These are phyloP conservation scores for Carcinoscorpius rotundicauda DNA, from an alignment of 1,140 invertebrate genomes.

Conservation along the genomic window DNA sequence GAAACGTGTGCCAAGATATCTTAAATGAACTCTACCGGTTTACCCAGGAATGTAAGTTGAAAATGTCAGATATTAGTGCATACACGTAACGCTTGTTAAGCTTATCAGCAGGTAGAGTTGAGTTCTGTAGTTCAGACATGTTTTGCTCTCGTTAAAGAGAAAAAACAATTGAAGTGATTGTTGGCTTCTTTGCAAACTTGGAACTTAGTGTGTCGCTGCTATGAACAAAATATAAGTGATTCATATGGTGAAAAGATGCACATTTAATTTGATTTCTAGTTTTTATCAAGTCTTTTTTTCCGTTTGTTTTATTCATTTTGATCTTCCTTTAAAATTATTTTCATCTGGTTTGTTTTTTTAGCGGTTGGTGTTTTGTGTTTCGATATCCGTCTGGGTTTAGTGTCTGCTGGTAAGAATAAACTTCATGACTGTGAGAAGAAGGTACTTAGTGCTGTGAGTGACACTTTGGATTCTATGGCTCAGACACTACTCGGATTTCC, in stretches of 20 bases:
- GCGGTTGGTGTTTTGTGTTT: slow-evolving; percentile 14
- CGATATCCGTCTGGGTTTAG: slow-evolving; percentile 6
- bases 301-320: not conserved
- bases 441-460: slow-evolving; percentile 5
- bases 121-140: too few relatives aligned
- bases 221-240: too few relatives aligned
- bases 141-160: too few relatives aligned
- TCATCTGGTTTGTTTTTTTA: not conserved
- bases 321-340: not conserved
- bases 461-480: slow-evolving; percentile 15
- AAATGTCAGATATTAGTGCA: not conserved
- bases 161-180: too few relatives aligned
- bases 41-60: slow-evolving; percentile 59
- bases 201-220: too few relatives aligned
- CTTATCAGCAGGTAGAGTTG: too few relatives aligned
- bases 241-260: too few relatives aligned
- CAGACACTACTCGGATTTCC: slow-evolving; percentile 20
- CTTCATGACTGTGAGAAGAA: not conserved
- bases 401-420: not conserved
- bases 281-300: too few relatives aligned
- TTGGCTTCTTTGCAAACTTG: too few relatives aligned
- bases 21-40: slow-evolving; percentile 54
- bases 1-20: slow-evolving; percentile 43
- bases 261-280: too few relatives aligned
- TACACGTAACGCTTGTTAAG: too few relatives aligned